phyloP scores from a whole-genome alignment of 2,113 vertebrate genomes.

The Anguilla rostrata region DNA sequence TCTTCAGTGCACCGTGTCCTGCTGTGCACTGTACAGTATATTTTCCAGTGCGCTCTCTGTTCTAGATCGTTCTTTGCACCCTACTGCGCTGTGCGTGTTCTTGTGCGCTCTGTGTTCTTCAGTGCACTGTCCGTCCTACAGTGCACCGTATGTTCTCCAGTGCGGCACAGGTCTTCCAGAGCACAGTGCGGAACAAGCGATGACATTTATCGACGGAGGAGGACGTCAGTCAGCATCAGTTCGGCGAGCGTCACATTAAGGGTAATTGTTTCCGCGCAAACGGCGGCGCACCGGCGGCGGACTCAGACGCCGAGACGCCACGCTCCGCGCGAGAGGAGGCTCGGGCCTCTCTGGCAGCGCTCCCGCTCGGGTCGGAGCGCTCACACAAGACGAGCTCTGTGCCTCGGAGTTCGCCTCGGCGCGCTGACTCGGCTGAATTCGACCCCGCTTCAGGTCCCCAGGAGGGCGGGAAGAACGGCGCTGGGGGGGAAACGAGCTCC shows the following conservation, averaged over 20 bases:
- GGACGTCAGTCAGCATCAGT: not conserved
- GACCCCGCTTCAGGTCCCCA: not conserved
- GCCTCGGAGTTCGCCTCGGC: not conserved
- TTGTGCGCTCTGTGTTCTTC: not conserved
- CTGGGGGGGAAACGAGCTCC: not conserved
- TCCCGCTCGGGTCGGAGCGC: not conserved
- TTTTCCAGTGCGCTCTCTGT: not conserved
- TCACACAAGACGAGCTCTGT: not conserved
- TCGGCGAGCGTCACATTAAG: not conserved
- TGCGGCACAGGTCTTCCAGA: not conserved
- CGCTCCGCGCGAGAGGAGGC: not conserved
- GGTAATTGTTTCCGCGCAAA: not conserved
- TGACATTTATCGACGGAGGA: not conserved
- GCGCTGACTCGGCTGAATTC: slow-evolving; percentile 3
- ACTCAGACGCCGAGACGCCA: not conserved
- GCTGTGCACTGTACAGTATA: not conserved
- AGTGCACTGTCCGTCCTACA: not conserved
- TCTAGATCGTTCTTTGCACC: not conserved
- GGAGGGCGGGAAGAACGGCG: not conserved
- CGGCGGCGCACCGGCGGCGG: not conserved
- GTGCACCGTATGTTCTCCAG: not conserved
- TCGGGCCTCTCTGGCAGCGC: not conserved
- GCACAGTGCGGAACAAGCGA: not conserved
- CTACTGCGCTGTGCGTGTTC: not conserved
- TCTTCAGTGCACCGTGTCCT: not conserved